These are phyloP conservation scores for Ceramica pisi DNA, from an alignment of 2,888 invertebrate genomes.

Conservation along the genomic window DNA sequence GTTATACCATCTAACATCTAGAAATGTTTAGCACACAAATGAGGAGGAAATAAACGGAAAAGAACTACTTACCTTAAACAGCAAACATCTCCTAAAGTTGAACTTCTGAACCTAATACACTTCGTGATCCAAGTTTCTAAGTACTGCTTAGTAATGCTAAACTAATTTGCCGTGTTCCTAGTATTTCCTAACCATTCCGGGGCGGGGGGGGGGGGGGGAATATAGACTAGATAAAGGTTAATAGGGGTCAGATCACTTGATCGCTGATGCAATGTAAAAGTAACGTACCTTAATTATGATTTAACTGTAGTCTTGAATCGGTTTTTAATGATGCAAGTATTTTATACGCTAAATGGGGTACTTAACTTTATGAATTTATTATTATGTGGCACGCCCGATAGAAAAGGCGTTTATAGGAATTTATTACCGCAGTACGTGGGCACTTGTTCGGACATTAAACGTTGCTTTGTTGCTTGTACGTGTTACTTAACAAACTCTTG, in stretches of 20 bases:
- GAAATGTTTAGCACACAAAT: not conserved
- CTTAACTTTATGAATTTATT: constrained; percentile 57
- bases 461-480: constrained; percentile 16
- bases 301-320: constrained; percentile 46
- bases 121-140: constrained; percentile 32
- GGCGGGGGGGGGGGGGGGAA: too few species aligned
- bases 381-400: constrained; percentile 44
- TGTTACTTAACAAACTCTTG: not conserved
- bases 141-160: constrained; percentile 50
- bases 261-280: constrained; percentile 35
- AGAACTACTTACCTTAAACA: not conserved
- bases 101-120: constrained; percentile 38
- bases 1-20: too few species aligned
- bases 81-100: constrained; percentile 15
- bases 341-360: constrained; percentile 50
- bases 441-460: constrained; percentile 11
- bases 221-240: constrained; percentile 56
- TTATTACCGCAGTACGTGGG: constrained; percentile 26
- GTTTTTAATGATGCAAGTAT: constrained; percentile 49
- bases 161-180: constrained; percentile 50
- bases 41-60: not conserved
- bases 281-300: constrained; percentile 46
- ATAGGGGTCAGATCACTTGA: constrained; percentile 51
- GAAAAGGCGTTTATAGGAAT: constrained; percentile 42
- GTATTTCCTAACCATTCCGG: constrained; percentile 47